These are phyloP conservation scores for Sinella curviseta DNA, from an alignment of 1,140 invertebrate genomes.

Conservation along the genomic window DNA sequence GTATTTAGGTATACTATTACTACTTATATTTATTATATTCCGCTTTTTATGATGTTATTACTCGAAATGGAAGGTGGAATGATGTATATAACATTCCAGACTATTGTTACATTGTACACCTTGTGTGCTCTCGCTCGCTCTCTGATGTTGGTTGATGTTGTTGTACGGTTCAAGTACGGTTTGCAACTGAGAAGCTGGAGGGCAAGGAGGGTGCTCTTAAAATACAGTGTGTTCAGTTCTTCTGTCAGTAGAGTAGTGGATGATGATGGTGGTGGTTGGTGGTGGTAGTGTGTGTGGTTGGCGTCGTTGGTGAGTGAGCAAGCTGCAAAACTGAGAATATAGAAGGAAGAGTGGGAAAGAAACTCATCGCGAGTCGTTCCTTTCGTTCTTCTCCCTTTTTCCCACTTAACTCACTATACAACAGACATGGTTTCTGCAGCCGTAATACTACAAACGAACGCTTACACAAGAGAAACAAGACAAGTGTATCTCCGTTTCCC, in stretches of 20 bases:
- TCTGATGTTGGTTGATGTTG: background rate
- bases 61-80: background rate
- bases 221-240: background rate
- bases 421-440: background rate
- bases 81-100: background rate
- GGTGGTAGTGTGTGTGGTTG: background rate
- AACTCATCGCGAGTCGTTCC: background rate
- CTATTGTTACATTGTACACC: too few relatives aligned
- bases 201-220: slow-evolving; percentile 17
- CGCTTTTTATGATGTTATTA: too few relatives aligned
- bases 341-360: too few relatives aligned
- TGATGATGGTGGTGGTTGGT: background rate
- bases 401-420: background rate
- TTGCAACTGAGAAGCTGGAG: slow-evolving; percentile 21
- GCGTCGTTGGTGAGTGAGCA: background rate
- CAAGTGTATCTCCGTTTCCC: slow-evolving; percentile 16
- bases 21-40: too few relatives aligned
- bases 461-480: background rate
- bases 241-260: background rate
- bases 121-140: too few relatives aligned
- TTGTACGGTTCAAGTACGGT: slow-evolving; percentile 24
- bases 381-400: background rate
- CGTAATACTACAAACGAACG: too few relatives aligned
- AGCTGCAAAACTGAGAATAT: too few relatives aligned
- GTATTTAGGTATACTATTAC: too few relatives aligned